phyloP scores from a whole-genome alignment of 2,888 invertebrate species.

The Rhynchonema sp. region DNA sequence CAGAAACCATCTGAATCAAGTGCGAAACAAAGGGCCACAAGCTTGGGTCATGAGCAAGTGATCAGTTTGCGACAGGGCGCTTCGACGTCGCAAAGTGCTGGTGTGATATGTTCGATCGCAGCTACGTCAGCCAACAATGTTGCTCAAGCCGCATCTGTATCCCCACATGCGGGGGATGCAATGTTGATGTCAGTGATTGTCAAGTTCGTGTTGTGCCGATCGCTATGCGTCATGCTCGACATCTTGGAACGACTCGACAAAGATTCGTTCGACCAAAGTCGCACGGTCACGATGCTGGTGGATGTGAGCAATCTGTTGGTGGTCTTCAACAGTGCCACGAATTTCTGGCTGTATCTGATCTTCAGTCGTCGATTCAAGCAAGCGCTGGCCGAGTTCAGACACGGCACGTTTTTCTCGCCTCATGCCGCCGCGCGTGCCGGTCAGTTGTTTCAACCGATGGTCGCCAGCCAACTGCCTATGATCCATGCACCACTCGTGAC shows the following conservation, averaged over 20 bases:
- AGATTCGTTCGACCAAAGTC: neutral
- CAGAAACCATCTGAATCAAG: neutral
- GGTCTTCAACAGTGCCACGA: neutral
- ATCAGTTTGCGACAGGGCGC: neutral
- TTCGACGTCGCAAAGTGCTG: neutral
- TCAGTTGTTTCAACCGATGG: too few relatives aligned
- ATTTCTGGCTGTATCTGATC: neutral
- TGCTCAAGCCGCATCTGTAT: neutral
- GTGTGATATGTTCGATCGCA: neutral
- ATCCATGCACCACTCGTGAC: too few relatives aligned
- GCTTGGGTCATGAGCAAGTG: neutral
- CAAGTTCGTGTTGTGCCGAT: neutral
- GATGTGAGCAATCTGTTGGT: neutral
- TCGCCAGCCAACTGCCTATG: too few relatives aligned
- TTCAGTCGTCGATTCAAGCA: neutral
- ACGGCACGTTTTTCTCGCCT: too few relatives aligned
- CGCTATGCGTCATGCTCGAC: neutral
- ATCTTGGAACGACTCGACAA: neutral
- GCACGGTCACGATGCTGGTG: neutral
- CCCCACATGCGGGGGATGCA: neutral
- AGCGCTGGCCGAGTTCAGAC: too few relatives aligned
- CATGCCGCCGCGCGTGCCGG: too few relatives aligned
- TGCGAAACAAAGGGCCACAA: neutral
- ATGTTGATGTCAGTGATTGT: neutral
- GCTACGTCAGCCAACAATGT: neutral